Base-by-base conservation (phyloP, 2,888 invertebrate genomes). In the Thecocarcelia acutangulata region DNA sequence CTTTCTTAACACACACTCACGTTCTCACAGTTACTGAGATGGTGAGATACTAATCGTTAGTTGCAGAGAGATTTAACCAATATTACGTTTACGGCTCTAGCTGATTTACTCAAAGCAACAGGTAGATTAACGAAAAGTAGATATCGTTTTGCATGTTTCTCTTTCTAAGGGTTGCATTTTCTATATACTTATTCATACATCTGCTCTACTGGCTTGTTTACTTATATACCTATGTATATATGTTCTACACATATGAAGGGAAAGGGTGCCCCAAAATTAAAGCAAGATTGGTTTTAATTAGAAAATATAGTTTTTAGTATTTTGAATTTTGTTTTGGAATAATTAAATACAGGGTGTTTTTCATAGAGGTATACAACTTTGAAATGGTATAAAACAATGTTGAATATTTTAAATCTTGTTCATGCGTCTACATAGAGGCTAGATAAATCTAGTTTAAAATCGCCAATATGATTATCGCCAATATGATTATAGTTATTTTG, bases 111-210 rank as follows among this genome's bases (percentile, higher is more conserved):
- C 42, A 37, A 42, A 17, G 42, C 28, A 58, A 56, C 74, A 80
- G 80, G 80, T 80, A 80, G 66, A 59, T 59, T 11, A 37, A 66
- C 4, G 42, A 37, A 42, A 61, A 56, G 24, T 33, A 33, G 12
- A 48, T 9, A 40, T 61, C 6, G 56, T 28, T 6, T 21, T 64
- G n/a, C n/a, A 42, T 9, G 61, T 6, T 19, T 13, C 24, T 28
- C 3, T 46, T 24, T 15, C n/a, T 61, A 61, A 72, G 72, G 72
- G 72, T 52, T 50, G 42, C 13, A 50, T 72, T 28, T 33, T 19
- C 54, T 21, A 52, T 56, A 58, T 63, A 50, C 21, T 37, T 17
- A 13, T 56, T 42, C 28, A 28, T 63, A 56, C 17, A 54, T 70
- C 15, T 24, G 11, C 6, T 42, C 64, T 21, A 17, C 15, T 33